Conservation (phyloP, 1,140 invertebrate species). For the Drosophila obscura region DNA sequence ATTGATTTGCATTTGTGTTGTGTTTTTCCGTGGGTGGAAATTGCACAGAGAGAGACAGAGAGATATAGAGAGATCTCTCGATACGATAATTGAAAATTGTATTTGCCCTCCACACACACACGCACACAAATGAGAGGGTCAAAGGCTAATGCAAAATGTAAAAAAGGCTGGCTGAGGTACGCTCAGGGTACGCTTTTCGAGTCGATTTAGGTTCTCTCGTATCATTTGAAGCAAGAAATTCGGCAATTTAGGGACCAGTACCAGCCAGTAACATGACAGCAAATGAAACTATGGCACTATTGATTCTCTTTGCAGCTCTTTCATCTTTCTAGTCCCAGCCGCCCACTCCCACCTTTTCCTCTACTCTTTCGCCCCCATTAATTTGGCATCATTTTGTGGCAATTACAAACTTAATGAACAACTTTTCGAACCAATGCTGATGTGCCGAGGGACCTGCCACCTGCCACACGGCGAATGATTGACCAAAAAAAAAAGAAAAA, state of each 20-base stretch:
- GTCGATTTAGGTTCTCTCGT: too few relatives aligned
- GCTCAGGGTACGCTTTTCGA: too few relatives aligned
- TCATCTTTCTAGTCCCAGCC: background rate
- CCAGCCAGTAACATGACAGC: too few relatives aligned
- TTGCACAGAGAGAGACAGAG: conserved; percentile 45
- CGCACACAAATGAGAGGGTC: conserved; percentile 20
- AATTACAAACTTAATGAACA: conserved; percentile 58
- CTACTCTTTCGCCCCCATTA: conserved; percentile 13
- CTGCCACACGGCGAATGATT: conserved; percentile 33
- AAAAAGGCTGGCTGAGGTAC: background rate
- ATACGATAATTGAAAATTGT: conserved; percentile 69
- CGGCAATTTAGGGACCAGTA: too few relatives aligned
- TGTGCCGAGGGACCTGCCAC: conserved; percentile 33
- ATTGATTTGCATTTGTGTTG: conserved; percentile 60
- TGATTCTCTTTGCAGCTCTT: background rate
- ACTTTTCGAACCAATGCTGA: conserved; percentile 41
- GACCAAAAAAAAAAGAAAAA: conserved; percentile 27
- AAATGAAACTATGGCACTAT: background rate
- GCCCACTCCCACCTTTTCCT: background rate
- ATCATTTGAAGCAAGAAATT: too few relatives aligned
- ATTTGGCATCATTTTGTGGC: conserved; percentile 50
- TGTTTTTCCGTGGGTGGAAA: conserved; percentile 12
- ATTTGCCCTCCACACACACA: conserved; percentile 17
- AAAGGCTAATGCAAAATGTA: conserved; percentile 15
- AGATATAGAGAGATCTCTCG: conserved; percentile 18